These are phyloP conservation scores for Callaeas wilsoni DNA, from an alignment of 2,113 vertebrate species.

Conservation along the genomic window DNA sequence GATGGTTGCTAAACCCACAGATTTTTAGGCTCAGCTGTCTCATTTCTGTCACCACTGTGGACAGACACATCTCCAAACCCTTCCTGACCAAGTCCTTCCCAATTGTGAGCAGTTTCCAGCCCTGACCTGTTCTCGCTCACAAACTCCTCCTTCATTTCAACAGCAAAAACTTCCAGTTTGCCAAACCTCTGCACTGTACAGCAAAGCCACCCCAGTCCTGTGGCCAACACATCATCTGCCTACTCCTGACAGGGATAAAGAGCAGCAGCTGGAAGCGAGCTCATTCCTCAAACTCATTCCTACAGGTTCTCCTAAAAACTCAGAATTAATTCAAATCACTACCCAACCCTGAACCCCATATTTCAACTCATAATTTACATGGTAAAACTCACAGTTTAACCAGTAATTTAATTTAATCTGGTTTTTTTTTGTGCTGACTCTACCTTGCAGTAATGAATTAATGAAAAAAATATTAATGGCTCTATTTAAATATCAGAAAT, in stretches of 20 bases:
- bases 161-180: not conserved
- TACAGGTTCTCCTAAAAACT: not conserved
- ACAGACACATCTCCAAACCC: not conserved
- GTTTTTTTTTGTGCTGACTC: not conserved
- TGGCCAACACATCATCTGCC: not conserved
- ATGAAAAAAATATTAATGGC: not conserved
- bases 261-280: not conserved
- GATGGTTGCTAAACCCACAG: not conserved
- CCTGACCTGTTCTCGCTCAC: not conserved
- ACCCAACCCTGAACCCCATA: not conserved
- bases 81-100: not conserved
- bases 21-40: not conserved
- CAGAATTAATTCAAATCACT: not conserved
- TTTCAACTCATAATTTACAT: not conserved
- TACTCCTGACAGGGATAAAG: fast-evolving
- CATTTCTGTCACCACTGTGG: not conserved
- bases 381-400: not conserved
- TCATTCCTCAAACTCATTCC: not conserved
- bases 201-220: not conserved
- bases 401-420: not conserved
- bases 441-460: not conserved
- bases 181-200: not conserved
- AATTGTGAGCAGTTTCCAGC: not conserved
- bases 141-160: not conserved
- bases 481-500: not conserved